Conservation (phyloP, 1,140 invertebrate species). For the Drosophila sp. region DNA sequence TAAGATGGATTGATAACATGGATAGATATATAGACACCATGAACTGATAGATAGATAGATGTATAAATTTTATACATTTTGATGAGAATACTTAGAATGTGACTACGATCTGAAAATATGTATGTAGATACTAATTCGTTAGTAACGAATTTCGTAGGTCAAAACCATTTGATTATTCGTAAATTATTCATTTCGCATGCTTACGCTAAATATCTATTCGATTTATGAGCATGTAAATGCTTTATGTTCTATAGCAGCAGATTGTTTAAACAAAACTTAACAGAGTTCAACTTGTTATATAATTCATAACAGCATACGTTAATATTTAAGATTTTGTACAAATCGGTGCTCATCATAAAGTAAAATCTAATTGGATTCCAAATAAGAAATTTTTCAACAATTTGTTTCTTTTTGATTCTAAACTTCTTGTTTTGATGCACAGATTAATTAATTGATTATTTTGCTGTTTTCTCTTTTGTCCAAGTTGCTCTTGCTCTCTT, state of each 20-base stretch:
- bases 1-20: too few relatives aligned
- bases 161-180: conserved; percentile 30
- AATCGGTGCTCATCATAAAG: too few relatives aligned
- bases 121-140: conserved; percentile 31
- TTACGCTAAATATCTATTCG: conserved; percentile 20
- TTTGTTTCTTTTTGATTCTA: conserved; percentile 1
- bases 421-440: conserved; percentile 2
- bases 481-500: neutral
- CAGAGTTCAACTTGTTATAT: neutral
- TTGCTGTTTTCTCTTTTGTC: neutral
- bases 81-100: conserved; percentile 1
- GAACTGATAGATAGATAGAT: too few relatives aligned
- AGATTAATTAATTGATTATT: conserved; percentile 23
- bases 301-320: too few relatives aligned
- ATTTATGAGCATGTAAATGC: conserved; percentile 31
- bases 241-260: neutral
- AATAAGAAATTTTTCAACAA: neutral
- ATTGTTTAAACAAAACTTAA: neutral
- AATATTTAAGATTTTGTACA: too few relatives aligned
- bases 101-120: neutral
- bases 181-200: conserved; percentile 35
- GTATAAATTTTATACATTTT: neutral
- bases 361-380: neutral
- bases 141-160: conserved; percentile 28
- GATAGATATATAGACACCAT: too few relatives aligned